Evolutionary conservation across 2,888 invertebrate species (phyloP).

Genomic region (Therioaphis trifolii): DNA sequence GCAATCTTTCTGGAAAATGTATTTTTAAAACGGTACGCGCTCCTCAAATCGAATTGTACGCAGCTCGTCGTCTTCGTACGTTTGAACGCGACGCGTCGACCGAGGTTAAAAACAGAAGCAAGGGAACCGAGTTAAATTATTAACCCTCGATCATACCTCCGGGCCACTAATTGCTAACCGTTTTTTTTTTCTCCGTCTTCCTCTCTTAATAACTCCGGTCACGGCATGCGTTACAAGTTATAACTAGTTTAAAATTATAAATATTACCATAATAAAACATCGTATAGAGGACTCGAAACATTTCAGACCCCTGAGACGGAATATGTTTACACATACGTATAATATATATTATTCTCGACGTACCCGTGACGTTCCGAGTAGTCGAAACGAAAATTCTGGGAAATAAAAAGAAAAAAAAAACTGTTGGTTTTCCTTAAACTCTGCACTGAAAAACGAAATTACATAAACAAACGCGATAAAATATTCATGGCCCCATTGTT

Average conservation of each 20-base stretch:
- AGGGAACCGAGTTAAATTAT: slow-evolving; percentile 22
- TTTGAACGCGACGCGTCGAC: neutral
- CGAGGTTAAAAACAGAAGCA: slow-evolving; percentile 36
- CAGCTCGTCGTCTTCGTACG: too few species aligned
- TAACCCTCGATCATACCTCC: slow-evolving; percentile 42
- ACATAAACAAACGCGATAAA: too few species aligned
- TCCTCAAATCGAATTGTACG: too few species aligned
- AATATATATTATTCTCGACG: too few species aligned
- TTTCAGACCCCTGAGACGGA: slow-evolving; percentile 39
- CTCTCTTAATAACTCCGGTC: slow-evolving; percentile 27
- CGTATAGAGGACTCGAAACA: slow-evolving; percentile 32
- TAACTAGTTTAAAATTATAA: slow-evolving; percentile 45
- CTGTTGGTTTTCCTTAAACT: neutral
- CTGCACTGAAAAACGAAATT: neutral
- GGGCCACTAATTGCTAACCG: slow-evolving; percentile 15
- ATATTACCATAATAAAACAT: slow-evolving; percentile 51
- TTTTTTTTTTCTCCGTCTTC: too few species aligned
- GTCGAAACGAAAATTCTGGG: too few species aligned
- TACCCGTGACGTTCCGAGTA: too few species aligned
- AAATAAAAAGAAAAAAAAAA: neutral
- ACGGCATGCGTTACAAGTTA: slow-evolving; percentile 37
- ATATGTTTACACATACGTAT: neutral
- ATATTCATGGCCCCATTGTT: too few species aligned
- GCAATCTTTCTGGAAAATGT: too few species aligned
- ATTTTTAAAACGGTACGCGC: too few species aligned